Conservation (phyloP, 2,797 vertebrate species). For the Onychomys torridus region DNA sequence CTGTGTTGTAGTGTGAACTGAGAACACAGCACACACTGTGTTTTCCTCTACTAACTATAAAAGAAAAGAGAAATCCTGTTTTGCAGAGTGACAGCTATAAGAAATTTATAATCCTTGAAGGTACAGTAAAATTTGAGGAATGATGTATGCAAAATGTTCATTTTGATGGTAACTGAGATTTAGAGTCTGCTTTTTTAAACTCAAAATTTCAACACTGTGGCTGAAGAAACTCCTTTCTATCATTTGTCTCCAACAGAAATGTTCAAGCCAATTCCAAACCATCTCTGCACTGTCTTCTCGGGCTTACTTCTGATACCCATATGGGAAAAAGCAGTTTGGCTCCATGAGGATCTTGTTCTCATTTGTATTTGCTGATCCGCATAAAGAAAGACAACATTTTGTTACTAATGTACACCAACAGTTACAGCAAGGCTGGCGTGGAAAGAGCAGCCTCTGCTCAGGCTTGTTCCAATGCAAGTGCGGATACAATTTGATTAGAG, state of each 20-base stretch:
- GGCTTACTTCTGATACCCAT: background rate
- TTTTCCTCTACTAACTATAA: constrained; percentile 42
- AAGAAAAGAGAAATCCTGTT: constrained; percentile 52
- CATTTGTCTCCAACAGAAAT: background rate
- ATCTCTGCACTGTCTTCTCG: background rate
- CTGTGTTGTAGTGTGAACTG: constrained; percentile 7
- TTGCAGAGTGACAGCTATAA: constrained; percentile 11
- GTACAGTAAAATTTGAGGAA: background rate
- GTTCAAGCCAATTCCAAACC: background rate
- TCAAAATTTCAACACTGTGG: background rate
- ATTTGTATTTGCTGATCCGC: constrained; percentile 22
- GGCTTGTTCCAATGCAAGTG: constrained; percentile 75
- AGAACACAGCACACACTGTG: background rate
- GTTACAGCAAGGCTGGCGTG: background rate
- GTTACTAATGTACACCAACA: background rate
- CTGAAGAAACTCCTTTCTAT: background rate
- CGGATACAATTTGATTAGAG: constrained; percentile 79
- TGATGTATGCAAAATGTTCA: background rate
- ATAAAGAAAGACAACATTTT: constrained; percentile 3
- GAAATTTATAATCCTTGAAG: background rate
- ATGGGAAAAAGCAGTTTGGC: background rate
- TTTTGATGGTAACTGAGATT: constrained; percentile 18
- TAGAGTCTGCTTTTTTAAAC: background rate
- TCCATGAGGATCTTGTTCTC: background rate
- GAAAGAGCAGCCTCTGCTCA: background rate